Evolutionary conservation across 2,113 vertebrate genomes (phyloP).

Genomic region (Xenopus tropicalis): UCB_Xtro_10.0 CM004446.2:53959001-53959500

Average conservation of each 20-base stretch:
- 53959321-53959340: slow-evolving; percentile 49
- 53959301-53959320: slow-evolving; percentile 57
- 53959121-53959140: slow-evolving; percentile 51
- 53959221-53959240: slow-evolving; percentile 38
- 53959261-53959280: slow-evolving; percentile 59
- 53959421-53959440: slow-evolving; percentile 18
- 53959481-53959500: slow-evolving; percentile 5
- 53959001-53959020: slow-evolving; percentile 46
- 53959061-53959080: slow-evolving; percentile 58
- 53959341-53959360: slow-evolving; percentile 48
- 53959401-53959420: slow-evolving; percentile 24
- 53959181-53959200: slow-evolving; percentile 61
- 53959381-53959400: slow-evolving; percentile 16
- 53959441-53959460: neutral
- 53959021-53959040: slow-evolving; percentile 47
- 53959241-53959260: slow-evolving; percentile 54
- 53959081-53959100: slow-evolving; percentile 58
- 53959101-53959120: slow-evolving; percentile 62
- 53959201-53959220: slow-evolving; percentile 42
- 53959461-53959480: neutral
- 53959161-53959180: slow-evolving; percentile 64
- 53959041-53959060: slow-evolving; percentile 51
- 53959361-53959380: slow-evolving; percentile 38
- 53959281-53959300: slow-evolving; percentile 54
- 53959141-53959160: slow-evolving; percentile 52